These are phyloP conservation scores for Gibbula magus DNA, from an alignment of 2,888 invertebrate genomes.

Conservation along the genomic window DNA sequence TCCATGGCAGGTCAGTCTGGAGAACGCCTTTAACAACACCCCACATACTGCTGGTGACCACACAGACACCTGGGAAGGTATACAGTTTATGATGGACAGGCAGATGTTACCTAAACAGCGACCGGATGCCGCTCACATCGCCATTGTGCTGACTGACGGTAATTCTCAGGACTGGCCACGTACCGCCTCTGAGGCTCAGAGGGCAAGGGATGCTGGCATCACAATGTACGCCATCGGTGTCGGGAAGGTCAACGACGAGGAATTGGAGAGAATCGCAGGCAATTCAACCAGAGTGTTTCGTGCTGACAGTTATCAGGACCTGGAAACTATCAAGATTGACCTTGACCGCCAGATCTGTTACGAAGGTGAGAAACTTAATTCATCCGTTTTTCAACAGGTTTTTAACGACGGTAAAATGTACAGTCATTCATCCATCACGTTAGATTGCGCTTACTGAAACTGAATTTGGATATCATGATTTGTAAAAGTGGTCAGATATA, in stretches of 20 bases:
- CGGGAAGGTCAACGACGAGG: constrained; percentile 26
- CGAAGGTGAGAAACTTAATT: constrained; percentile 39
- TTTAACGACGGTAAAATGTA: too few species aligned
- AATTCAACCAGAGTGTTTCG: constrained; percentile 29
- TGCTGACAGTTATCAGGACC: constrained; percentile 34
- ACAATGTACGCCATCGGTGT: constrained; percentile 43
- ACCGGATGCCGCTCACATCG: constrained; percentile 34
- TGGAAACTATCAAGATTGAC: constrained; percentile 36
- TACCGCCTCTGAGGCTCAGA: constrained; percentile 20
- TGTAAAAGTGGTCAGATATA: too few species aligned
- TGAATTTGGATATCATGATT: too few species aligned
- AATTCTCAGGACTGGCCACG: constrained; percentile 22
- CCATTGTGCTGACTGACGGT: constrained; percentile 45
- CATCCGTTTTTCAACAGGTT: too few species aligned
- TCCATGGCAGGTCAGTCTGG: neutral
- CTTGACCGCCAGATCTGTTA: constrained; percentile 33
- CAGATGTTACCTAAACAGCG: constrained; percentile 33
- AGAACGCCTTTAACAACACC: neutral
- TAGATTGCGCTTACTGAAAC: too few species aligned
- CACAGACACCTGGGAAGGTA: constrained; percentile 26
- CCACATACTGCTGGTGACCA: constrained; percentile 1
- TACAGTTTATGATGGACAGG: constrained; percentile 35
- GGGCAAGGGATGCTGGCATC: constrained; percentile 28
- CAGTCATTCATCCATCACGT: too few species aligned
- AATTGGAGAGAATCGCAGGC: constrained; percentile 40